Evolutionary conservation across 92 coral and sea anemone species (phyloP).

Genomic region (Epizoanthus ramosus): DNA sequence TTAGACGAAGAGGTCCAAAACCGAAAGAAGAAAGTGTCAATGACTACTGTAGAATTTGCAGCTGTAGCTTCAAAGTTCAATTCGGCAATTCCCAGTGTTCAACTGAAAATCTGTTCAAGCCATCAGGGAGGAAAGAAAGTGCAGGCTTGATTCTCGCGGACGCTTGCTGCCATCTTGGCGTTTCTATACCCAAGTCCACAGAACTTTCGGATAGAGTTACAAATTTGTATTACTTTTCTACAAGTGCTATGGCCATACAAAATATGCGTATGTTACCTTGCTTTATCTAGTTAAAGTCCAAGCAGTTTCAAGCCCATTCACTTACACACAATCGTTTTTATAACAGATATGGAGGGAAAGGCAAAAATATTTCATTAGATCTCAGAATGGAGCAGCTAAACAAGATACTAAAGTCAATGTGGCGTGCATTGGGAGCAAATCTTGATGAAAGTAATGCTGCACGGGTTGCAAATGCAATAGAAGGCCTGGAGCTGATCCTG

Average conservation of each 20-base stretch:
- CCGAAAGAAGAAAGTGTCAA: slow-evolving; percentile 14
- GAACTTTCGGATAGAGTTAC: slow-evolving; percentile 11
- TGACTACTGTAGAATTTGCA: slow-evolving; percentile 19
- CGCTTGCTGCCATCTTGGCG: too few species aligned
- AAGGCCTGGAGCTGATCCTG: slow-evolving; percentile 44
- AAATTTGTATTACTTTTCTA: slow-evolving; percentile 55
- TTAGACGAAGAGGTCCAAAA: neutral
- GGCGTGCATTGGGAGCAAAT: slow-evolving; percentile 65
- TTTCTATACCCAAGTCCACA: too few species aligned
- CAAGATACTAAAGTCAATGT: slow-evolving; percentile 53
- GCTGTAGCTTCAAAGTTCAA: slow-evolving; percentile 13
- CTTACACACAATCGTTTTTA: slow-evolving; percentile 55
- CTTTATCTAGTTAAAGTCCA: slow-evolving; percentile 47
- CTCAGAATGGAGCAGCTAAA: slow-evolving; percentile 64
- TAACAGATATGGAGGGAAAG: slow-evolving; percentile 63
- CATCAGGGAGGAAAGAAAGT: too few species aligned
- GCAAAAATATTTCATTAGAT: slow-evolving; percentile 64
- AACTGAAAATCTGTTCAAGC: neutral
- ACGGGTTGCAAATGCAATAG: slow-evolving; percentile 58
- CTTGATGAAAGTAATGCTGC: slow-evolving; percentile 57
- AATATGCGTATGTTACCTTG: slow-evolving; percentile 58
- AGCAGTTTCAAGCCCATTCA: slow-evolving; percentile 52
- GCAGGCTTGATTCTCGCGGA: too few species aligned
- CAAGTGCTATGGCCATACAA: slow-evolving; percentile 50
- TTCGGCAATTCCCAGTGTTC: neutral